These are phyloP conservation scores for Meteorus colon DNA, from an alignment of 2,888 invertebrate genomes.

Conservation along the genomic window DNA sequence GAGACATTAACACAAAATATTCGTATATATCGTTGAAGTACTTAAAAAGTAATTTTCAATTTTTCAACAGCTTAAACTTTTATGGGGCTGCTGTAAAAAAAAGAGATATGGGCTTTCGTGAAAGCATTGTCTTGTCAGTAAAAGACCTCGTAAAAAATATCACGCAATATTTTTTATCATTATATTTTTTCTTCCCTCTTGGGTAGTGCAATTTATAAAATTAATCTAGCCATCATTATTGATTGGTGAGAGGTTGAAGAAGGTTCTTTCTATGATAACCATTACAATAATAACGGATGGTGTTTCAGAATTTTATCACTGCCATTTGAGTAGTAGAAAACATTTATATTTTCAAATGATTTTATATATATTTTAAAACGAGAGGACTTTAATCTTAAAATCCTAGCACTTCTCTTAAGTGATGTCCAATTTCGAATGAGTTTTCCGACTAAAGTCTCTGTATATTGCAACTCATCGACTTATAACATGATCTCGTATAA, in stretches of 20 bases:
- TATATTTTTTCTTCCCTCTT: too few relatives aligned
- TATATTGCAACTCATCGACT: constrained; percentile 60
- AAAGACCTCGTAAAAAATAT: not conserved
- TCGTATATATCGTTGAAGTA: not conserved
- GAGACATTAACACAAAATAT: not conserved
- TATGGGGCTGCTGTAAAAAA: not conserved
- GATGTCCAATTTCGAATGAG: constrained; percentile 68
- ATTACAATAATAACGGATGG: too few relatives aligned
- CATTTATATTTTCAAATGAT: not conserved
- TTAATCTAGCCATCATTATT: too few relatives aligned
- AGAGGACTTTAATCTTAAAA: not conserved
- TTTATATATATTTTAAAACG: not conserved
- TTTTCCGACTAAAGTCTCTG: constrained; percentile 56
- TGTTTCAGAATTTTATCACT: too few relatives aligned
- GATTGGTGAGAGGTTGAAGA: too few relatives aligned
- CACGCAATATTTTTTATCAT: too few relatives aligned
- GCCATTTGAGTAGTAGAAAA: not conserved
- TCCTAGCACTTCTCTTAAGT: constrained; percentile 40
- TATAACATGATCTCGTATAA: constrained; percentile 51
- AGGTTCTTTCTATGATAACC: too few relatives aligned
- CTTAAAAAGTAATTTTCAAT: not conserved
- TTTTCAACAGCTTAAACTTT: not conserved
- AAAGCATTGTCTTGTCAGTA: not conserved
- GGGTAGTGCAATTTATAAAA: too few relatives aligned
- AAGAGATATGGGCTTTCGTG: not conserved